phyloP scores from a whole-genome alignment of 23 tunicate species.

The Styela plicata region DNA sequence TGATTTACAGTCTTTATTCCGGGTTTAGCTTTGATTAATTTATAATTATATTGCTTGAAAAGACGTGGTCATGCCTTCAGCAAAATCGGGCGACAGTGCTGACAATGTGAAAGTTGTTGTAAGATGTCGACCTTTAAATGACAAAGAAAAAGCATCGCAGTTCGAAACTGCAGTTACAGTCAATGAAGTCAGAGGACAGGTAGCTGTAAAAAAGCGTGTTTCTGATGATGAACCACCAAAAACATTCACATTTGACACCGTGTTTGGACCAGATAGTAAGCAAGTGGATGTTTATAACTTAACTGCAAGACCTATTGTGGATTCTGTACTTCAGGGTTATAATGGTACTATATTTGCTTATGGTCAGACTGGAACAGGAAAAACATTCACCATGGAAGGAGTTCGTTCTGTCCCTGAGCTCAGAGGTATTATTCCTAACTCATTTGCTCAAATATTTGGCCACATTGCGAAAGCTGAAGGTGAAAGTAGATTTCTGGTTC shows the following conservation, averaged over 20 bases:
- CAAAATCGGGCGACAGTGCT: conserved; percentile 42
- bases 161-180: conserved; percentile 70
- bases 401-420: conserved; percentile 73
- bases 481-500: conserved; percentile 76
- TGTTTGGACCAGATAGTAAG: conserved; percentile 92
- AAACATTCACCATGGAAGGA: conserved; percentile 99
- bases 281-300: conserved; percentile 97
- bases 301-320: conserved; percentile 96
- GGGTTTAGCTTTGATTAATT: no score
- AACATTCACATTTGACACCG: conserved; percentile 89
- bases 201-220: conserved; percentile 43
- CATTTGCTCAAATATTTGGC: conserved; percentile 97
- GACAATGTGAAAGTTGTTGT: conserved; percentile 95
- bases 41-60: no score
- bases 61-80: neutral
- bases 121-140: conserved; percentile 91
- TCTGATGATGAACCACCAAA: conserved; percentile 85
- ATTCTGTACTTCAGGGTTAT: conserved; percentile 91
- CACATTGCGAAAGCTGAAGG: conserved; percentile 95
- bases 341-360: conserved; percentile 99
- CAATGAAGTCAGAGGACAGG: conserved; percentile 87
- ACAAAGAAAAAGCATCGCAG: conserved; percentile 46
- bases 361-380: conserved; percentile 99
- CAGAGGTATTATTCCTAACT: conserved; percentile 96
- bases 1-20: no score